Percentiles rank a stretch among this genome's conserved stretches.
phyloP scores from a whole-genome alignment of 2,113 vertebrate genomes.

The Aythya baeri region DNA sequence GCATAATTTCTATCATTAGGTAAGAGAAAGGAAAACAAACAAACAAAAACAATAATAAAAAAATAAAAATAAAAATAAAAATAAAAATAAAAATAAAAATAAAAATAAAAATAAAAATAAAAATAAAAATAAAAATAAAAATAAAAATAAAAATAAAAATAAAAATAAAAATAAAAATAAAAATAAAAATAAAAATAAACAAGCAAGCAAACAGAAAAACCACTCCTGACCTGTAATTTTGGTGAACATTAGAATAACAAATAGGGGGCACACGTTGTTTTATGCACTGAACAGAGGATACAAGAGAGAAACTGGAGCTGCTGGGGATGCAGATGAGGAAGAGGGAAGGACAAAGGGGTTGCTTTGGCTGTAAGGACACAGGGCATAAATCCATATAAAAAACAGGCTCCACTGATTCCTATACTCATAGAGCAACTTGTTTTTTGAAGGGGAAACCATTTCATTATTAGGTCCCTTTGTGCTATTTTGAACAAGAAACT shows the following conservation, averaged over 20 bases:
- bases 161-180: background rate
- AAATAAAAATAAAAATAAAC: background rate
- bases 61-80: background rate
- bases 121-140: background rate
- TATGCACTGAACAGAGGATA: background rate
- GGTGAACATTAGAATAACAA: background rate
- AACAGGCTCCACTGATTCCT: background rate
- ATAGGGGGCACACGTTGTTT: background rate
- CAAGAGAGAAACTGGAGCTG: background rate
- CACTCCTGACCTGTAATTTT: background rate
- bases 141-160: background rate
- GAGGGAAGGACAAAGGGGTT: background rate
- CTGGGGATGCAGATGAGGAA: background rate
- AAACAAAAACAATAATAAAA: background rate
- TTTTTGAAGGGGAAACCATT: background rate
- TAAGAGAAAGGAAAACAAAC: background rate
- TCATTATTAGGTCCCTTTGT: constrained; percentile 29
- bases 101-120: too few relatives aligned
- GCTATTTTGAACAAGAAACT: constrained; percentile 30
- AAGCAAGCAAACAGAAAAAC: background rate
- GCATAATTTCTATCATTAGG: background rate
- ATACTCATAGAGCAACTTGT: background rate
- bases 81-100: too few relatives aligned
- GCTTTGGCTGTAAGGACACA: background rate
- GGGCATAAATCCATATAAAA: background rate